Conservation (phyloP, 2,888 invertebrate species). For the Calameuta filiformis region DNA sequence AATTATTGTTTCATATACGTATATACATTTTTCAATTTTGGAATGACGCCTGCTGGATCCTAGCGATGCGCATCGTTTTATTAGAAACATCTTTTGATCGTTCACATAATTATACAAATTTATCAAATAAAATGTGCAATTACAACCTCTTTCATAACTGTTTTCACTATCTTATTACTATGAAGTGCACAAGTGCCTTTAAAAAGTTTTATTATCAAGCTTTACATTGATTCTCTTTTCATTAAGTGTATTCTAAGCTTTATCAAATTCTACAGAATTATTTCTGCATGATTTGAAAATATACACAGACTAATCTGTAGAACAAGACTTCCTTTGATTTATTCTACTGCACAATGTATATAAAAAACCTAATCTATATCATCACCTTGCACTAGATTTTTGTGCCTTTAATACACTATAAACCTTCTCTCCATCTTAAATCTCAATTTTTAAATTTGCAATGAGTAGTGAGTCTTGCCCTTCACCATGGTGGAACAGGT, state of each 20-base stretch:
- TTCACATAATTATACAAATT: not conserved
- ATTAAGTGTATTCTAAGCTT: too few species aligned
- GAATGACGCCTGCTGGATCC: not conserved
- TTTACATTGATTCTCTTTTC: too few species aligned
- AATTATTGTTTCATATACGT: not conserved
- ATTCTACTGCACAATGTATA: not conserved
- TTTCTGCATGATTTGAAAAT: too few species aligned
- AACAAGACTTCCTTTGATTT: not conserved
- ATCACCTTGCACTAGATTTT: not conserved
- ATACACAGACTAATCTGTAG: not conserved
- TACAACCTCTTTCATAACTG: too few species aligned
- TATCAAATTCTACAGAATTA: too few species aligned
- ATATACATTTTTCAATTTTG: not conserved
- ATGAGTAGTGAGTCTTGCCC: slow-evolving; percentile 18
- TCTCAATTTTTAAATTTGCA: slow-evolving; percentile 2
- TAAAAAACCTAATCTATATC: not conserved
- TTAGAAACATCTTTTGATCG: not conserved
- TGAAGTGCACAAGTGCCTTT: too few species aligned
- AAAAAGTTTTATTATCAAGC: too few species aligned
- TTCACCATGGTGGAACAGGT: slow-evolving; percentile 45
- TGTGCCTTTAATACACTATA: not conserved
- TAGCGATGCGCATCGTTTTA: not conserved
- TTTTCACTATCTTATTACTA: not conserved
- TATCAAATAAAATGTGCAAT: not conserved
- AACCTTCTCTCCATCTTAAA: not conserved